Evolutionary conservation across 1,140 invertebrate genomes (phyloP), one percentile per base, ranked within the genome.

Genomic region (Drosophila baimaii): DNA sequence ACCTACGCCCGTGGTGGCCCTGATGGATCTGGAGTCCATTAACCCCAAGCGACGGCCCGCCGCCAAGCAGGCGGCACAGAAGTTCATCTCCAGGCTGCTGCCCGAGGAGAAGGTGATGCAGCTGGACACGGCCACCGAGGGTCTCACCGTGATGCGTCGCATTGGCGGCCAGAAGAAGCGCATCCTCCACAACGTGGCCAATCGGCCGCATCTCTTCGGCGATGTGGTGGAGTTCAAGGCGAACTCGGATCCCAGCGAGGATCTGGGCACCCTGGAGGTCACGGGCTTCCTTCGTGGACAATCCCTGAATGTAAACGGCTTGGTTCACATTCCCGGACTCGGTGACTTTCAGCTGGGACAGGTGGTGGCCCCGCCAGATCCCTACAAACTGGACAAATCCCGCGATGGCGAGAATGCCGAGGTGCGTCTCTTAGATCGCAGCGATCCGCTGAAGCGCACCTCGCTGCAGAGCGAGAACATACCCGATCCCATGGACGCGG

Each of bases 321-420:
- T 99, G 47, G 93, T 99, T 47, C 97, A 99, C 88, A 95, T 99
- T 55, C 95, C 97, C 55, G 98, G 97, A 0, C 95, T 97, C 90
- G 98, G 98, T 41, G 96, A 98, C 90, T 99, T 96, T 92, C 98
- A 99, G 93, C 95, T 99, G 94, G 93, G 93, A 4, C 95, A 95
- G 91, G 97, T 99, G 76, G 95, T 96, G 93, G 93, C 94, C 1
- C 91, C 93, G 1, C 92, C 93, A 61, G 97, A 98, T 94, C 97
- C 96, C 4, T 95, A 96, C 92, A 94, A 95, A 61, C 83, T 96
- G n/a, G 93, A 94, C 70, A 93, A 93, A 65, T 92, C 88, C 3
- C 93, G 92, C 64, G 92, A 90, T 43, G 80, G 77, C 5, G 78
- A 85, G 12, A 17, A 47, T 9, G 84, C 61, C 17, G 76, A 91